Conservation (phyloP, 2,113 vertebrate genomes). For the Panurus biarmicus region DNA sequence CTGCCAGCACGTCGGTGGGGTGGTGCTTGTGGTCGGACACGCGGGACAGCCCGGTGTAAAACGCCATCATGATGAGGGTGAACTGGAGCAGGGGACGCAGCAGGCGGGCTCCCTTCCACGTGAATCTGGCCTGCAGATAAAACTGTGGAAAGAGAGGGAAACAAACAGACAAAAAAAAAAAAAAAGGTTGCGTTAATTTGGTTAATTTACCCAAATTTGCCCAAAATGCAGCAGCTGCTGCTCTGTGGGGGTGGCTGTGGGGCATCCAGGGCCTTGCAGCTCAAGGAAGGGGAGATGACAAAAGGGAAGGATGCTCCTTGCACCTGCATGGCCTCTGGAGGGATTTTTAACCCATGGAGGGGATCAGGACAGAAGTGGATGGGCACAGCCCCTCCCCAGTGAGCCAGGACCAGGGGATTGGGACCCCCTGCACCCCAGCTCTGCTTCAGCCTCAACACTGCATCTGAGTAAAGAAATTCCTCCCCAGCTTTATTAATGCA, state of each 20-base stretch:
- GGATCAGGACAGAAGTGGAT: not conserved
- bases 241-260: not conserved
- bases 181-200: not conserved
- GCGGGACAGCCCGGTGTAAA: slow-evolving; percentile 92
- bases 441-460: not conserved
- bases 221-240: accelerated
- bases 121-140: slow-evolving; percentile 94
- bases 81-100: slow-evolving; percentile 93
- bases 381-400: not conserved
- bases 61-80: slow-evolving; percentile 96
- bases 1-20: slow-evolving; percentile 88
- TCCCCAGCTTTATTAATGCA: accelerated
- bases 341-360: not conserved
- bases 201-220: not conserved
- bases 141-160: slow-evolving; percentile 70
- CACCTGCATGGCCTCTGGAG: not conserved
- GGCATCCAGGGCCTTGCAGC: not conserved
- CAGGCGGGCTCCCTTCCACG: slow-evolving; percentile 89
- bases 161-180: not conserved
- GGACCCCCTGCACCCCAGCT: accelerated
- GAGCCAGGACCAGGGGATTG: not conserved
- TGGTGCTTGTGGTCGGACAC: slow-evolving; percentile 96
- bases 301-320: not conserved
- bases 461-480: not conserved
- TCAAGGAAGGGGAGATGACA: not conserved